Conservation (phyloP, 2,888 invertebrate species). For the Ectemnius cavifrons region DNA sequence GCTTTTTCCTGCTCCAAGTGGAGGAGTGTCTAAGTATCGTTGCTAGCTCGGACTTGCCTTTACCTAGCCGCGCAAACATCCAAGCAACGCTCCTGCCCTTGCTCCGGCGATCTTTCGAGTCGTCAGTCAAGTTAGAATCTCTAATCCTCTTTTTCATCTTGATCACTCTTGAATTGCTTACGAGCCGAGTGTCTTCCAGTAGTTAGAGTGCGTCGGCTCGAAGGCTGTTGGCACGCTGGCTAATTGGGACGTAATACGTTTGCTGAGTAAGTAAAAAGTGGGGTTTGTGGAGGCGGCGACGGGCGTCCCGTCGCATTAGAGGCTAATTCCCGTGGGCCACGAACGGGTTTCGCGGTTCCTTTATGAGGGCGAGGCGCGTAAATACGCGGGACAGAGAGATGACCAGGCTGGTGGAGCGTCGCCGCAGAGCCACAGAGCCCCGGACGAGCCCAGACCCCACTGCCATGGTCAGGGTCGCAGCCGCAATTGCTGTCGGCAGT, state of each 20-base stretch:
- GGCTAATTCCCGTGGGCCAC: constrained; percentile 4
- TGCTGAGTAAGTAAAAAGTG: background rate
- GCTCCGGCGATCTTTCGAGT: no score
- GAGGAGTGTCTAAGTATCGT: no score
- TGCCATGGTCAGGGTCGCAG: constrained; percentile 14
- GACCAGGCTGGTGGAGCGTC: background rate
- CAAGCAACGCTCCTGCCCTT: no score
- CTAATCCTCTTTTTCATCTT: no score
- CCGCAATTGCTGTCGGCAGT: background rate
- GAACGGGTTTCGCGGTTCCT: constrained; percentile 9
- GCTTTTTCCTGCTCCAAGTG: background rate
- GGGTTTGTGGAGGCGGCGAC: background rate
- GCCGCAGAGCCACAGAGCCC: constrained; percentile 1
- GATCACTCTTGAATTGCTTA: no score
- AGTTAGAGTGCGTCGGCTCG: no score
- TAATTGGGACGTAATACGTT: no score
- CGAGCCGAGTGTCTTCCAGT: no score
- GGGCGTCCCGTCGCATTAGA: constrained; percentile 1
- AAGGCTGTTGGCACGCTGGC: no score
- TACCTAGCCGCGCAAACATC: no score
- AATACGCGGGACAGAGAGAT: constrained; percentile 6
- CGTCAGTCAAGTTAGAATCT: no score
- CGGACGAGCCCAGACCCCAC: background rate
- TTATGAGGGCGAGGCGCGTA: constrained; percentile 1
- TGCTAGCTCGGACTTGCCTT: no score